Evolutionary conservation across 1,140 invertebrate genomes (phyloP).

Genomic region (Hyles vespertilio): DNA sequence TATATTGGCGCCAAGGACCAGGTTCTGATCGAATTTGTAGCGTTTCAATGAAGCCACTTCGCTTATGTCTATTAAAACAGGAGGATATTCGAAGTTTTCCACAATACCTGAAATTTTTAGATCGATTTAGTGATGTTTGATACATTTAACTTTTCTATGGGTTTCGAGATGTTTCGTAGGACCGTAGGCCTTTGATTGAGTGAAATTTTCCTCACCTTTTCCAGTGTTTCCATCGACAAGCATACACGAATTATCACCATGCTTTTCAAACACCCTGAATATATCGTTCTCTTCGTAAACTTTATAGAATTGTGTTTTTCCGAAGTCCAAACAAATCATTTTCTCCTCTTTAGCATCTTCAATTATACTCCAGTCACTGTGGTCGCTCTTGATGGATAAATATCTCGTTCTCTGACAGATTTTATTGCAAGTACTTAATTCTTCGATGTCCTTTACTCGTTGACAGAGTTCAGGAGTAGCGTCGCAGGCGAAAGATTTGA

Average conservation of each 20-base stretch:
- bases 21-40: slow-evolving; percentile 67
- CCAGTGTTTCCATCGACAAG: slow-evolving; percentile 78
- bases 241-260: slow-evolving; percentile 63
- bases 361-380: slow-evolving; percentile 48
- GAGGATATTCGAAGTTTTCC: slow-evolving; percentile 46
- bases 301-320: slow-evolving; percentile 42
- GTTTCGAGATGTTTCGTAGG: too few species aligned
- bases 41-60: slow-evolving; percentile 79
- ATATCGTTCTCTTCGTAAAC: slow-evolving; percentile 45
- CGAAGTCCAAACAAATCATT: slow-evolving; percentile 37
- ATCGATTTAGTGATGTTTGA: not conserved
- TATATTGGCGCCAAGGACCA: slow-evolving; percentile 80
- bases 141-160: too few species aligned
- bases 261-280: slow-evolving; percentile 39
- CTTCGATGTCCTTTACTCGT: slow-evolving; percentile 79
- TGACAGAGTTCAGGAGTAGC: slow-evolving; percentile 67
- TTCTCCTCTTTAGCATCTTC: slow-evolving; percentile 16
- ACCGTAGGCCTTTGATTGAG: too few species aligned
- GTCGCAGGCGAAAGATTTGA: slow-evolving; percentile 84
- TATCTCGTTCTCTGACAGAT: slow-evolving; percentile 33
- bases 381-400: slow-evolving; percentile 35
- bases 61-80: slow-evolving; percentile 83
- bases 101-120: slow-evolving; percentile 47
- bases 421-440: slow-evolving; percentile 46
- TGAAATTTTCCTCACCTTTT: slow-evolving; percentile 75